phyloP scores from a whole-genome alignment of 2,113 vertebrate species.

The Pangasianodon gigas region DNA sequence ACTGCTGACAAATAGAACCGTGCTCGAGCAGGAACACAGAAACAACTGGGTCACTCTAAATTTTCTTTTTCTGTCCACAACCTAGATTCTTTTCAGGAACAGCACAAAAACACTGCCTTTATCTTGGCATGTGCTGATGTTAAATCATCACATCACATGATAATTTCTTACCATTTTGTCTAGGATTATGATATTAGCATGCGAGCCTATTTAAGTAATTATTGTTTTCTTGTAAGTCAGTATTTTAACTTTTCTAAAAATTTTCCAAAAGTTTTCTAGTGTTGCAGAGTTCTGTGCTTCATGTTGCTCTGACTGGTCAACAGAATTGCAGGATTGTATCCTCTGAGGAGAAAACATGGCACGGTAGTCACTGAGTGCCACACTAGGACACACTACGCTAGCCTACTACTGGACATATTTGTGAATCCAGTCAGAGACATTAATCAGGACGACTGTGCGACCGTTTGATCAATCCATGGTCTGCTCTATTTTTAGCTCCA shows the following conservation, averaged over 20 bases:
- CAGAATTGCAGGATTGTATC: neutral
- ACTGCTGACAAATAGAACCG: constrained; percentile 8
- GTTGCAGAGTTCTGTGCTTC: neutral
- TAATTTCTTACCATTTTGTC: neutral
- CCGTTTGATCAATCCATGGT: neutral
- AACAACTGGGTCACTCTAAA: constrained; percentile 19
- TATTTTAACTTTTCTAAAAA: neutral
- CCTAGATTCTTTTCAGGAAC: constrained; percentile 10
- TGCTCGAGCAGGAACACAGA: neutral
- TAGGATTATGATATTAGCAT: neutral
- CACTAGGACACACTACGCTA: neutral
- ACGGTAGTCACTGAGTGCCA: neutral
- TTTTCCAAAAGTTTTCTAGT: neutral
- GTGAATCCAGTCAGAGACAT: neutral
- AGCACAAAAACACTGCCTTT: neutral
- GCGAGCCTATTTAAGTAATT: neutral
- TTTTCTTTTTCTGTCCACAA: neutral
- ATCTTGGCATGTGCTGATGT: neutral
- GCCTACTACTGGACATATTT: neutral
- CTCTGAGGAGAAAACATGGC: neutral
- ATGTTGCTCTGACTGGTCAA: neutral
- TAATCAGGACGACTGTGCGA: neutral
- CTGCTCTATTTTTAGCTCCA: neutral
- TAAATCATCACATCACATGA: too few relatives aligned
- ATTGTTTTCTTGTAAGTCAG: neutral